Evolutionary conservation across 30 jellyfish, hydroid and myxozoan genomes (phyloP), one percentile per base, ranked within the genome.

Genomic region (Calvadosia cruxmelitensis): DNA sequence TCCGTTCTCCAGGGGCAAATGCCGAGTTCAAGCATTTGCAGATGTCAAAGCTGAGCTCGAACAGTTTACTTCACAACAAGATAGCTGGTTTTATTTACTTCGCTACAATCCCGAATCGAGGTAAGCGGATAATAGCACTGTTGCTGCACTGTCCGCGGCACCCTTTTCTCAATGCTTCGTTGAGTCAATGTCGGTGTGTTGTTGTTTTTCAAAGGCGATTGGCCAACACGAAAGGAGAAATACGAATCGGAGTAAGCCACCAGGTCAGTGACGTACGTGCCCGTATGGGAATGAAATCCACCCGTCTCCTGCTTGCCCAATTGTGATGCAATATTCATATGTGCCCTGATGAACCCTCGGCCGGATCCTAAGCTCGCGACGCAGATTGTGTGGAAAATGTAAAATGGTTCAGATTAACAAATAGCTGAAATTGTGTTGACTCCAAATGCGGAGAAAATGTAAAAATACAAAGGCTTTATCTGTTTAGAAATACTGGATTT

Each of bases 181-280:
- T 30, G 31, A 5, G 20, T 12, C 36, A n/a, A 2, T 3, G 2
- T 70, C 31, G 24, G 27, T 51, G 2, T 29, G n/a, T n/a, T n/a
- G n/a, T 53, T 48, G 34, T 29, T 42, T 64, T 31, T 28, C 62
- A 0, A 61, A 90, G 98, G 68, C 89, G 98, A 42, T 48, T 90
- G 78, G 98, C 98, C 3, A 90, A 90, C 77, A 92, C 98, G 31
- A 90, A 90, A 62, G 98, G 98, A 23, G 98, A 90, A 70, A 90
- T 90, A 33, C 53, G 98, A 50, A 90, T 90, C 35, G 98, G 98
- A 10, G 90, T 88, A 0, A 90, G 91, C 52, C 98, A 90, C 50
- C 98, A 90, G 98, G 98, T 90, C 73, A 52, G 28, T 27, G 23
- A 0, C 16, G 30, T 50, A 5, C 2, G 7, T 51, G 24, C 27